phyloP scores from a whole-genome alignment of 2,888 invertebrate species.

The Acronicta alni region DNA sequence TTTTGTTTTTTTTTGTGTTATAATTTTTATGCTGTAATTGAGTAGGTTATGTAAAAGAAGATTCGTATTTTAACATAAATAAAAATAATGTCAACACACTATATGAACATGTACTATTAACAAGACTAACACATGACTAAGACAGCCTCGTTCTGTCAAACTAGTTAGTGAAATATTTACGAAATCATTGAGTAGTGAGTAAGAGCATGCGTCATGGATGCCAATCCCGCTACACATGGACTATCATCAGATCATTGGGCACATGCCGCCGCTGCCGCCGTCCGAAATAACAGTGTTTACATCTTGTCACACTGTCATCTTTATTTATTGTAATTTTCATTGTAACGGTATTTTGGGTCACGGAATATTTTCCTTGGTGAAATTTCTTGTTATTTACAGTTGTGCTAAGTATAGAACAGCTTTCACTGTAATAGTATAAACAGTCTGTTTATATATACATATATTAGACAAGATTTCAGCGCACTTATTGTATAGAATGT shows the following conservation, averaged over 20 bases:
- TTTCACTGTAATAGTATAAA: not conserved
- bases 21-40: too few species aligned
- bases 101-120: slow-evolving; percentile 3
- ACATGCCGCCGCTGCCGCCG: slow-evolving; percentile 43
- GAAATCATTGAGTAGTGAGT: slow-evolving; percentile 37
- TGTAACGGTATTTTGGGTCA: slow-evolving; percentile 2
- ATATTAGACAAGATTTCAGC: too few species aligned
- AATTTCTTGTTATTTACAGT: not conserved
- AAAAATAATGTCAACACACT: slow-evolving; percentile 5
- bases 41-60: not conserved
- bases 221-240: slow-evolving; percentile 39
- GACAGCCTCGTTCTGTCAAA: slow-evolving; percentile 35
- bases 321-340: slow-evolving; percentile 33
- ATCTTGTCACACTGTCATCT: slow-evolving; percentile 37
- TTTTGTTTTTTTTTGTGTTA: too few species aligned
- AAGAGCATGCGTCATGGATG: slow-evolving; percentile 46
- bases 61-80: slow-evolving; percentile 1
- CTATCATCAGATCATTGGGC: slow-evolving; percentile 58
- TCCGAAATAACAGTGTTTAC: slow-evolving; percentile 44
- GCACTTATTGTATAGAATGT: too few species aligned
- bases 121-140: slow-evolving; percentile 29
- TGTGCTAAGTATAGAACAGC: not conserved
- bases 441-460: too few species aligned
- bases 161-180: slow-evolving; percentile 34
- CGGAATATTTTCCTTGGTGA: not conserved